Conservation (phyloP, 2,113 vertebrate genomes). For the Phyllostomus discolor region DNA sequence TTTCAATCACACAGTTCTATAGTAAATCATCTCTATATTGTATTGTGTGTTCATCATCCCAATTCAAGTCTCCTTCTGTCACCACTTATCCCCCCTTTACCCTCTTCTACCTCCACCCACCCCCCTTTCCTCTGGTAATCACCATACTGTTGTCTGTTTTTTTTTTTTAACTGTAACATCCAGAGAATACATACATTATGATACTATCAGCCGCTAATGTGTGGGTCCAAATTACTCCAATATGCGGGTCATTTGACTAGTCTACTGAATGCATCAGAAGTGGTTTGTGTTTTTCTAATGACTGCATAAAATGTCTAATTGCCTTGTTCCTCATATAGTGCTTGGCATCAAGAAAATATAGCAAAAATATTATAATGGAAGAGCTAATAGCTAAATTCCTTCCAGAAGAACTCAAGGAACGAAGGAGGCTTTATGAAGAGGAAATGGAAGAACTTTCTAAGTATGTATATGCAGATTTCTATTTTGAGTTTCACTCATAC, state of each 20-base stretch:
- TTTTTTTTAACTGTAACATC: not conserved
- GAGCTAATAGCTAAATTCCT: slow-evolving; percentile 90
- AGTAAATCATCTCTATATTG: not conserved
- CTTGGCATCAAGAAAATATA: slow-evolving; percentile 88
- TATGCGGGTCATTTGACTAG: not conserved
- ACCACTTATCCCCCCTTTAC: not conserved
- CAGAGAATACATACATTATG: not conserved
- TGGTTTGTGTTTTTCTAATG: not conserved
- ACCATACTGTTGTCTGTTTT: not conserved
- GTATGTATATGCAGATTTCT: slow-evolving; percentile 77
- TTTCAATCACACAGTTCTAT: not conserved
- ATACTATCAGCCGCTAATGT: not conserved
- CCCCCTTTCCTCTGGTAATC: not conserved
- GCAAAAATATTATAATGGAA: slow-evolving; percentile 90
- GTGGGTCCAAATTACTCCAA: not conserved
- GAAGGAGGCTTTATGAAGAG: slow-evolving; percentile 88
- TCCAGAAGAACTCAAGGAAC: slow-evolving; percentile 88
- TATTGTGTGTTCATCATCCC: not conserved
- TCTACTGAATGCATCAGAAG: not conserved
- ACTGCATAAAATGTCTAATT: not conserved
- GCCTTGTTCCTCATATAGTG: slow-evolving; percentile 78
- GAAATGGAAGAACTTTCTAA: slow-evolving; percentile 95
- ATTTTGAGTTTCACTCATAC: not conserved
- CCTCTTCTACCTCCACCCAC: not conserved
- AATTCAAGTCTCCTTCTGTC: not conserved